phyloP scores from a whole-genome alignment of 1,140 invertebrate species.

The Drosophila nikananu region DNA sequence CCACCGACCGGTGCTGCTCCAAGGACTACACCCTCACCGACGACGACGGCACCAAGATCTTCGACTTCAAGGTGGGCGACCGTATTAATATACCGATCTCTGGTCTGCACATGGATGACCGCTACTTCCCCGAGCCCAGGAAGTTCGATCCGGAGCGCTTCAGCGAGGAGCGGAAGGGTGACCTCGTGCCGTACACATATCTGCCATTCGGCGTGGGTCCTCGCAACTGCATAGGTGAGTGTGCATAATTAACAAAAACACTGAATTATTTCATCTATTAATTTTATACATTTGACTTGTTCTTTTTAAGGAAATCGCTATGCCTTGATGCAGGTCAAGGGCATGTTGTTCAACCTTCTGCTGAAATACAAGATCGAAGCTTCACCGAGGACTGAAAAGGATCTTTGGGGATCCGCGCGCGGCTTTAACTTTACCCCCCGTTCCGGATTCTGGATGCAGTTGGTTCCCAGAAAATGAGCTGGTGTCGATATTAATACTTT shows the following conservation, averaged over 20 bases:
- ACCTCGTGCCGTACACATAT: no score
- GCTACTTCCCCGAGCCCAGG: no score
- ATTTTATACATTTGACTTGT: not conserved
- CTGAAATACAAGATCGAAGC: conserved; percentile 86
- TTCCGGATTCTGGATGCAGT: conserved; percentile 84
- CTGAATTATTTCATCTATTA: not conserved
- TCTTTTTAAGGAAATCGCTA: conserved; percentile 76
- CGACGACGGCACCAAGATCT: no score
- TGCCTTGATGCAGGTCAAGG: conserved; percentile 85
- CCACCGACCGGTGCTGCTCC: conserved; percentile 86
- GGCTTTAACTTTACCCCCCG: conserved; percentile 72
- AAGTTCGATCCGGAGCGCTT: no score
- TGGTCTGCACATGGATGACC: no score
- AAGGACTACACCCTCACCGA: no score
- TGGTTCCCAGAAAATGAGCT: conserved; percentile 49
- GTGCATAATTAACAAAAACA: not conserved
- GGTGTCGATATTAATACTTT: not conserved
- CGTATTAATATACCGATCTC: no score
- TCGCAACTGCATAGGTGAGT: conserved; percentile 87
- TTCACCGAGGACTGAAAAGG: conserved; percentile 79
- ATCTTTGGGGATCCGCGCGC: conserved; percentile 73
- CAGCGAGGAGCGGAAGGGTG: no score
- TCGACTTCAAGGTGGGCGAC: no score
- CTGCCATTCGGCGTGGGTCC: no score
- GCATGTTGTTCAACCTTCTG: conserved; percentile 86